A percentile compares a stretch with the other conserved stretches of the same genome.
phyloP scores from a whole-genome alignment of 2,113 vertebrate species.

The Phalacrocorax aristotelis region DNA sequence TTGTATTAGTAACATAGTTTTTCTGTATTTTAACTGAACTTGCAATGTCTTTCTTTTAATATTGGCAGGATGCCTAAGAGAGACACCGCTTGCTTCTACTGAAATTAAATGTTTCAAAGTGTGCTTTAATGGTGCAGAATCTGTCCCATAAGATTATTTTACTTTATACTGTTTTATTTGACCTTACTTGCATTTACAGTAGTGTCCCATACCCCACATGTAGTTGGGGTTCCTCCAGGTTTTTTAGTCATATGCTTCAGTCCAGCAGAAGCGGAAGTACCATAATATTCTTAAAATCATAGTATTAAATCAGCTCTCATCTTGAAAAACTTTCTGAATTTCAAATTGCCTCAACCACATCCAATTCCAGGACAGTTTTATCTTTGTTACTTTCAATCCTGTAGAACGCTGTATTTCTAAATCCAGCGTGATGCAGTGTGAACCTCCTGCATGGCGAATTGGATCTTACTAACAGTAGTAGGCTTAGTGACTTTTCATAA shows the following conservation, averaged over 20 bases:
- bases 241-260: too few species aligned
- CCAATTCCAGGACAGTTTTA: neutral
- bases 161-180: neutral
- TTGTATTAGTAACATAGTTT: neutral
- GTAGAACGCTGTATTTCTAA: neutral
- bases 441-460: neutral
- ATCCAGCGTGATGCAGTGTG: neutral
- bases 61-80: neutral
- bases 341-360: neutral
- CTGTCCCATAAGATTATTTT: neutral
- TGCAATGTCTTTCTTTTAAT: neutral
- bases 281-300: neutral
- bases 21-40: neutral
- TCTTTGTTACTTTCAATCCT: neutral
- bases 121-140: neutral
- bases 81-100: neutral
- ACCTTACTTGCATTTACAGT: neutral
- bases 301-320: neutral
- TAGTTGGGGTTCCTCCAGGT: neutral
- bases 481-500: neutral
- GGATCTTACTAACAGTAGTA: neutral
- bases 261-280: neutral
- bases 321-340: neutral
- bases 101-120: neutral
- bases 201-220: neutral